Evolutionary conservation across 2,797 vertebrate species (phyloP).

Genomic region (Enteromius argenteus): DNA sequence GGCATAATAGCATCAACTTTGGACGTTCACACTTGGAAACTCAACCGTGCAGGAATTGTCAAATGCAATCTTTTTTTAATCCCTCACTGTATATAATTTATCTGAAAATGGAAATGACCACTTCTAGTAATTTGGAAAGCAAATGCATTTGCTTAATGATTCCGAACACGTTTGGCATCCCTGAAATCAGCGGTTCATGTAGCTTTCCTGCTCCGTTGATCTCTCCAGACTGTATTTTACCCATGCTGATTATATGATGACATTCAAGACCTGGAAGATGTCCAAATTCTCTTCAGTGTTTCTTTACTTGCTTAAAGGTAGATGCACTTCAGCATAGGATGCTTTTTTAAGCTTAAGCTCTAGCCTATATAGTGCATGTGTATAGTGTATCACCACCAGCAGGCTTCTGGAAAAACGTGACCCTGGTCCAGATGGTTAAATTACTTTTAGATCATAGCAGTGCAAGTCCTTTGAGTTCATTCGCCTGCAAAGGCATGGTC

Average conservation of each 20-base stretch:
- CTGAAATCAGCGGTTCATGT: conserved; percentile 28
- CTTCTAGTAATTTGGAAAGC: conserved; percentile 37
- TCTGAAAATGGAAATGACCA: conserved; percentile 31
- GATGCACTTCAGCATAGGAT: background rate
- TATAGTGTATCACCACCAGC: conserved; percentile 41
- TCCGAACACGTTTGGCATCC: conserved; percentile 15
- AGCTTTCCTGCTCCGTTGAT: background rate
- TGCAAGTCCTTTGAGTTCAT: conserved; percentile 46
- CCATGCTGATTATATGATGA: conserved; percentile 5
- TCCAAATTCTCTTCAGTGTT: conserved; percentile 4
- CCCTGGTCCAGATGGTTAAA: conserved; percentile 68
- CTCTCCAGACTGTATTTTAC: conserved; percentile 36
- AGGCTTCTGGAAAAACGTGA: conserved; percentile 60
- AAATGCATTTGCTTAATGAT: conserved; percentile 49
- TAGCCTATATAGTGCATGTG: conserved; percentile 29
- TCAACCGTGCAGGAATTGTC: background rate
- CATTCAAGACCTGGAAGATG: background rate
- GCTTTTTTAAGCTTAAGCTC: conserved; percentile 19
- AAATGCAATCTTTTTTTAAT: conserved; percentile 31
- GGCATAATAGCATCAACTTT: conserved; percentile 47
- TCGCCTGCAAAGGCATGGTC: conserved; percentile 62
- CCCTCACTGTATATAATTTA: conserved; percentile 4
- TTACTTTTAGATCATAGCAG: conserved; percentile 65
- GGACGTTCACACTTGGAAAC: background rate
- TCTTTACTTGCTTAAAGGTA: background rate